A percentile compares a stretch with the other conserved stretches of the same genome.
Evolutionary conservation across 2,113 vertebrate genomes (phyloP).

Genomic region (Myodes glareolus): DNA sequence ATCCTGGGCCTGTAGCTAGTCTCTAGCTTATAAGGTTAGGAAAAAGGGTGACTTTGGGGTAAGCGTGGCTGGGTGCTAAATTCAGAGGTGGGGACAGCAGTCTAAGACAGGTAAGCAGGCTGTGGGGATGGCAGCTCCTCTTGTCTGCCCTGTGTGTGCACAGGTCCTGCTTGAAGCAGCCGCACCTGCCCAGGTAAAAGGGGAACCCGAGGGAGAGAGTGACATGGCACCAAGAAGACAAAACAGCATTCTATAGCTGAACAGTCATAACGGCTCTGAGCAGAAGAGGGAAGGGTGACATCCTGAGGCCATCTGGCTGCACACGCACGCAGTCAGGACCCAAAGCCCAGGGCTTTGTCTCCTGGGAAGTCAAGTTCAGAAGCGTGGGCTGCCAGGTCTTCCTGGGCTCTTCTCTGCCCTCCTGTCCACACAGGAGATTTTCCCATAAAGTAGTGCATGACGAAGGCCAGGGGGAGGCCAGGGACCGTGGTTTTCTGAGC

Average conservation of each 20-base stretch:
- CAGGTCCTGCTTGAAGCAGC: neutral
- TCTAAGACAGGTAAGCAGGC: neutral
- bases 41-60: neutral
- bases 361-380: neutral
- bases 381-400: neutral
- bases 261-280: accelerated
- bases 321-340: neutral
- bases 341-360: neutral
- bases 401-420: neutral
- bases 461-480: neutral
- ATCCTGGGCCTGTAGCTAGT: neutral
- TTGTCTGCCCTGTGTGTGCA: accelerated
- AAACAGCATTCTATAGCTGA: neutral
- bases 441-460: neutral
- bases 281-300: neutral
- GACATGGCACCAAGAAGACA: accelerated
- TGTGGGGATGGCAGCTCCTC: neutral
- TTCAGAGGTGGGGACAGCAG: neutral
- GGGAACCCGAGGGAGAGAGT: neutral
- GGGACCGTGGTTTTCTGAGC: neutral
- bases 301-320: neutral
- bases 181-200: neutral
- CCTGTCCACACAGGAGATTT: neutral
- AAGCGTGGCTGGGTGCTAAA: neutral
- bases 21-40: neutral